These are phyloP conservation scores for Poeciliopsis paucimaculata DNA, from an alignment of 2,797 vertebrate species.

Conservation along the genomic window DNA sequence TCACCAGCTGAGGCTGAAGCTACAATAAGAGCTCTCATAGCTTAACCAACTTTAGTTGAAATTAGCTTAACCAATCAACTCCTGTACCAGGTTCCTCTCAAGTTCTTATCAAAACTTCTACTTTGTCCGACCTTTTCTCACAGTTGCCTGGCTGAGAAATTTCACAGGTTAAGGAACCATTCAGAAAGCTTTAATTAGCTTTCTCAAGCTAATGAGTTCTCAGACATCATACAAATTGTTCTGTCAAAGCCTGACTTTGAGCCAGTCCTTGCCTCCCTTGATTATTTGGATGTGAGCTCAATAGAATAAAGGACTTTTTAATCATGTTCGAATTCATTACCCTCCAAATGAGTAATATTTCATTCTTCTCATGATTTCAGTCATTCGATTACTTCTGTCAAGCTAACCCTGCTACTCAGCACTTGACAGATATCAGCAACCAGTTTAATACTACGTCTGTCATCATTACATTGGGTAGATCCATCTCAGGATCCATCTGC, in stretches of 20 bases:
- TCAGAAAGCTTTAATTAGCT: conserved; percentile 77
- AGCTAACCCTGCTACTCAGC: conserved; percentile 29
- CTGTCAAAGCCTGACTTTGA: conserved; percentile 76
- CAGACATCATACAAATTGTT: conserved; percentile 75
- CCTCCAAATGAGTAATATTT: conserved; percentile 66
- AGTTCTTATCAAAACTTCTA: conserved; percentile 73
- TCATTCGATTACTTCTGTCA: conserved; percentile 41
- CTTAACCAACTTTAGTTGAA: conserved; percentile 37
- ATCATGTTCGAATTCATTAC: conserved; percentile 76
- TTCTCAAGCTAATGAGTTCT: conserved; percentile 75
- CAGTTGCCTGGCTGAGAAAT: conserved; percentile 58
- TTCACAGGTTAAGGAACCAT: conserved; percentile 77
- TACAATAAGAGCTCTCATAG: conserved; percentile 36
- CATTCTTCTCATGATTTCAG: conserved; percentile 45
- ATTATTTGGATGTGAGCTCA: conserved; percentile 68
- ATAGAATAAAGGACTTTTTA: conserved; percentile 63
- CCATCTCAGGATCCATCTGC: conserved; percentile 30
- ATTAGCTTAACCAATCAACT: conserved; percentile 63
- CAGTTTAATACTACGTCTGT: conserved; percentile 53
- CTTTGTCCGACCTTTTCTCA: conserved; percentile 63
- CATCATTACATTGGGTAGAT: conserved; percentile 57
- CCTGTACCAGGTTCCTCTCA: conserved; percentile 58
- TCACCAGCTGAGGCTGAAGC: conserved; percentile 23
- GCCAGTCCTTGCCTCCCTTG: conserved; percentile 56
- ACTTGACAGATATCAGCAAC: conserved; percentile 40